phyloP scores from a whole-genome alignment of 2,113 vertebrate genomes.

The Ornithorhynchus anatinus region DNA sequence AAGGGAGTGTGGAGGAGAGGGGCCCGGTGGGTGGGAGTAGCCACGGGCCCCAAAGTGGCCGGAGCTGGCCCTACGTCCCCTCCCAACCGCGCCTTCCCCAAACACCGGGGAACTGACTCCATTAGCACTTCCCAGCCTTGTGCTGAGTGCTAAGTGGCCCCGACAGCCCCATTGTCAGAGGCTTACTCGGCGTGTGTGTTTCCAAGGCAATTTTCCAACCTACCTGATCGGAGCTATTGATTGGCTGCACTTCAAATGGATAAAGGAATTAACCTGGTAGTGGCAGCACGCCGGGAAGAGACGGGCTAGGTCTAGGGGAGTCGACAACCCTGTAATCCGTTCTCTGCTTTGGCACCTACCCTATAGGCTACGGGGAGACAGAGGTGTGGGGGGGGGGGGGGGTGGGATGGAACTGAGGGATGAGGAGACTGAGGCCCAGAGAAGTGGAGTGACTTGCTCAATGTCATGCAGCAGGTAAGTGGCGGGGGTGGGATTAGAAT shows the following conservation, averaged over 20 bases:
- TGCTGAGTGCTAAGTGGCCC: no score
- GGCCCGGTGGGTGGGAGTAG: background rate
- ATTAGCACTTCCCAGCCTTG: background rate
- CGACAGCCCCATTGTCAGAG: background rate
- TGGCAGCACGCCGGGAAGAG: slow-evolving; percentile 46
- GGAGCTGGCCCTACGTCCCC: background rate
- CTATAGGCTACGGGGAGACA: background rate
- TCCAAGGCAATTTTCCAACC: slow-evolving; percentile 71
- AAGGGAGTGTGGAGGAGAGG: background rate
- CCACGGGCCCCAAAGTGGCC: background rate
- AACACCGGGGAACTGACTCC: no score
- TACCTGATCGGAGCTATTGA: slow-evolving; percentile 71
- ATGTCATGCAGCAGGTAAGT: no score
- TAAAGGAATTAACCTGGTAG: slow-evolving; percentile 70
- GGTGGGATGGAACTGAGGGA: background rate
- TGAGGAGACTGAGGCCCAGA: no score
- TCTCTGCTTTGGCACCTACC: background rate
- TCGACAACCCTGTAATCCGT: slow-evolving; percentile 57
- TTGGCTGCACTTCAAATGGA: slow-evolving; percentile 62
- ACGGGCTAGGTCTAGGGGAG: slow-evolving; percentile 59
- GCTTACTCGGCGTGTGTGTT: slow-evolving; percentile 65
- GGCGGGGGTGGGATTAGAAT: no score
- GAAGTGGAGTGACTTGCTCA: no score
- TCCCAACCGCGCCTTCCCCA: background rate
- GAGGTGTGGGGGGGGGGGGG: no score